phyloP scores from a whole-genome alignment of 2,113 vertebrate genomes.

The Vulpes vulpes region DNA sequence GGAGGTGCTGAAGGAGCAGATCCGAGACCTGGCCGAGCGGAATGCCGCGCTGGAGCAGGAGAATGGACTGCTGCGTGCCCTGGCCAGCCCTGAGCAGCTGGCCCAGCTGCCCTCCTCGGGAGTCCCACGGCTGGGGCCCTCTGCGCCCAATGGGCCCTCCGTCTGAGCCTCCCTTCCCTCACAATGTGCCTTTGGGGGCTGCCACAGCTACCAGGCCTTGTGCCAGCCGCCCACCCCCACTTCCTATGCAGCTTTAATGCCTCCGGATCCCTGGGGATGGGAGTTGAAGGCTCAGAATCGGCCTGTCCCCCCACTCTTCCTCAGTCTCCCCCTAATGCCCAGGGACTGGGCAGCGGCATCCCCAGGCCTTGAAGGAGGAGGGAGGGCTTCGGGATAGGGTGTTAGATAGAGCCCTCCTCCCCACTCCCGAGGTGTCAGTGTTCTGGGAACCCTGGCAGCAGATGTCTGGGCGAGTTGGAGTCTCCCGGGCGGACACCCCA shows the following conservation, averaged over 20 bases:
- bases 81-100: constrained; percentile 82
- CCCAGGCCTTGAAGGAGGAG: constrained; percentile 38
- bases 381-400: background rate
- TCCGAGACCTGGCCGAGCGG: constrained; percentile 88
- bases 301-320: background rate
- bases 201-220: constrained; percentile 51
- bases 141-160: constrained; percentile 75
- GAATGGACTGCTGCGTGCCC: constrained; percentile 87
- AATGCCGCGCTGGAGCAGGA: constrained; percentile 89
- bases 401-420: background rate
- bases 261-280: constrained; percentile 28
- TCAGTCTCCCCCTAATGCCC: background rate
- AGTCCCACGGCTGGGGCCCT: constrained; percentile 68
- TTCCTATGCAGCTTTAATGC: constrained; percentile 84
- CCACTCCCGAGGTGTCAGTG: background rate
- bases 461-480: constrained; percentile 13
- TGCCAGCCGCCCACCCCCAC: constrained; percentile 71
- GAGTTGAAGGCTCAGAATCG: constrained; percentile 59
- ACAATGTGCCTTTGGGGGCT: constrained; percentile 84
- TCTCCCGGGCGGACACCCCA: constrained; percentile 12
- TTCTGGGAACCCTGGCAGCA: constrained; percentile 24
- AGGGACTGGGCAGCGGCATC: constrained; percentile 5
- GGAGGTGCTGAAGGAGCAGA: constrained; percentile 89
- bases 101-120: constrained; percentile 77
- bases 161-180: constrained; percentile 79